Evolutionary conservation across 2,797 vertebrate genomes (phyloP).

Genomic region (Pseudochirops cupreus): DNA sequence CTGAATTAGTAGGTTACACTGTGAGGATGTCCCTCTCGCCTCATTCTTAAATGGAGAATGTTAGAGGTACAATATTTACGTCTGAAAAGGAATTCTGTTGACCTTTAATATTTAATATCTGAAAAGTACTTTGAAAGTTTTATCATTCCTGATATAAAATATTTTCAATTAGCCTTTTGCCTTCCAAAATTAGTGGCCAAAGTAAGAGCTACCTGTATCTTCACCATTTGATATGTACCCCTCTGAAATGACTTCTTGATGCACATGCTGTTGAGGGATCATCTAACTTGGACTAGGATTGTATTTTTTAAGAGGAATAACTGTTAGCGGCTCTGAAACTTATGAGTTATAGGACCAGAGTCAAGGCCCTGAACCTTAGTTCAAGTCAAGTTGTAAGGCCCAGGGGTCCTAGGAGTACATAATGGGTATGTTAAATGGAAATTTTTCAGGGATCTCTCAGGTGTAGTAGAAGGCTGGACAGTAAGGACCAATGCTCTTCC

Average conservation of each 20-base stretch:
- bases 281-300: conserved; percentile 6
- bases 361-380: not conserved
- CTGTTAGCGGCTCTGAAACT: not conserved
- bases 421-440: not conserved
- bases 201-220: not conserved
- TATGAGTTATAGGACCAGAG: not conserved
- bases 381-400: not conserved
- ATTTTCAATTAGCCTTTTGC: conserved; percentile 27
- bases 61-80: not conserved
- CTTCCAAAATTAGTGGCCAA: conserved; percentile 34
- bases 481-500: not conserved
- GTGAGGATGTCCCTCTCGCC: not conserved
- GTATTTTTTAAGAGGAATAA: not conserved
- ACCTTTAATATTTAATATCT: conserved; percentile 4
- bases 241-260: conserved; percentile 21
- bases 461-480: not conserved
- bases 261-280: not conserved
- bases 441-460: not conserved
- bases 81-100: not conserved
- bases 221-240: conserved; percentile 33
- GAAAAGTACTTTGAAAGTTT: conserved; percentile 25
- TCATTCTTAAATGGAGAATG: conserved; percentile 5
- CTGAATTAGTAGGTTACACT: not conserved
- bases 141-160: conserved; percentile 12
- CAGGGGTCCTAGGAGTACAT: not conserved